A percentile compares a stretch with the other conserved stretches of the same genome.
Conservation (phyloP, 2,888 invertebrate species). For the Sipha maydis region DNA sequence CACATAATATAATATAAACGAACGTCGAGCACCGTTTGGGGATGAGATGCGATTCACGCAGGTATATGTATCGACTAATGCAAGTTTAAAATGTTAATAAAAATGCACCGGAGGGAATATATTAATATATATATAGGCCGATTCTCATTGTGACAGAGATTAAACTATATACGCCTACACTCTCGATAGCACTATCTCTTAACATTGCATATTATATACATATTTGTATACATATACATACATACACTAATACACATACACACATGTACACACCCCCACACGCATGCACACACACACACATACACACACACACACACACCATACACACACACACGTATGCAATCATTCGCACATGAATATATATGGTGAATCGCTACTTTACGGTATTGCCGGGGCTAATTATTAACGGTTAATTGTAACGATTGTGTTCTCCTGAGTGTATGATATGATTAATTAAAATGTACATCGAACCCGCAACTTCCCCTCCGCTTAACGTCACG, state of each 20-base stretch:
- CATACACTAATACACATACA: neutral
- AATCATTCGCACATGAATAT: neutral
- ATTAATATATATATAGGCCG: neutral
- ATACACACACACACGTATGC: too few relatives aligned
- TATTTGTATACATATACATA: neutral
- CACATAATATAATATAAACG: neutral
- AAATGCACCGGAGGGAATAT: slow-evolving; percentile 39
- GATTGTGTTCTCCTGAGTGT: slow-evolving; percentile 1
- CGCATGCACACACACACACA: neutral
- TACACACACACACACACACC: neutral
- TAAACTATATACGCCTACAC: slow-evolving; percentile 16
- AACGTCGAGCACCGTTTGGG: neutral
- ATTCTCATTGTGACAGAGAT: slow-evolving; percentile 49
- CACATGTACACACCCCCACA: neutral
- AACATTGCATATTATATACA: neutral
- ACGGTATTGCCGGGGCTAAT: slow-evolving; percentile 17
- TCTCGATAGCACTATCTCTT: neutral
- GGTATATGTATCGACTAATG: neutral
- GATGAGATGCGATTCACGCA: neutral
- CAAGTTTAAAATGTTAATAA: slow-evolving; percentile 52
- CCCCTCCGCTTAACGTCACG: neutral
- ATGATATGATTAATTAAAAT: slow-evolving; percentile 51
- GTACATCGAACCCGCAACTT: slow-evolving; percentile 5
- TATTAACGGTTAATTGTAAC: slow-evolving; percentile 51
- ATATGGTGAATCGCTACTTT: neutral